phyloP scores from a whole-genome alignment of 2,888 invertebrate genomes.

The Eremobia ochroleuca region DNA sequence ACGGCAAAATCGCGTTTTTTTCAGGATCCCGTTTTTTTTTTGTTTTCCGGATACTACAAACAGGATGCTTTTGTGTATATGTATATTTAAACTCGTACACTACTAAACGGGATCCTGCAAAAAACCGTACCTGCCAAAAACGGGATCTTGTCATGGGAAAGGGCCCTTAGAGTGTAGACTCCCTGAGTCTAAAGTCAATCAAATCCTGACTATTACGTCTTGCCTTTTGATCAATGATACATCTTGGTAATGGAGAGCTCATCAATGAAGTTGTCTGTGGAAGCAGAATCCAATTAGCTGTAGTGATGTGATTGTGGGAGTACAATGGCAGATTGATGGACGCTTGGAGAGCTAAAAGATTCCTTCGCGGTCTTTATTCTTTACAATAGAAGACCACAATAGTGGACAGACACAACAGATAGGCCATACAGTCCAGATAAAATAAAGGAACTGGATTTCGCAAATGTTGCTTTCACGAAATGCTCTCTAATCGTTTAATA shows the following conservation, averaged over 20 bases:
- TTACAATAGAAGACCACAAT: neutral
- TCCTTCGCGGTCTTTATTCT: neutral
- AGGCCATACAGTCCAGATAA: neutral
- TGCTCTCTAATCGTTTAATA: conserved; percentile 26
- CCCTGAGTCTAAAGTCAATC: neutral
- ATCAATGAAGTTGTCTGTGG: neutral
- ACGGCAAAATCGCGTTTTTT: too few species aligned
- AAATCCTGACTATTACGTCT: neutral
- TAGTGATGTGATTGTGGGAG: conserved; percentile 5
- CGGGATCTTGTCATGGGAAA: too few species aligned
- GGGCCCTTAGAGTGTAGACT: neutral
- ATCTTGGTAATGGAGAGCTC: neutral
- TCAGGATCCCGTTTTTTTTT: too few species aligned
- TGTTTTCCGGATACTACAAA: too few species aligned
- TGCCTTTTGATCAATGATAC: neutral
- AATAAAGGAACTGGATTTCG: neutral
- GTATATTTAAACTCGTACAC: too few species aligned
- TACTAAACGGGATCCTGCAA: too few species aligned
- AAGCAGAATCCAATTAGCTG: conserved; percentile 25
- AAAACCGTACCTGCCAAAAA: too few species aligned
- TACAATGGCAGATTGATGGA: conserved; percentile 13
- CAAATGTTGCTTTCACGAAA: conserved; percentile 28
- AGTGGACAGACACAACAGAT: neutral
- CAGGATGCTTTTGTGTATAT: too few species aligned
- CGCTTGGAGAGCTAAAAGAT: neutral